Conservation (phyloP, 92 coral and sea anemone species). For the Umimayanthus chanpuru region DNA sequence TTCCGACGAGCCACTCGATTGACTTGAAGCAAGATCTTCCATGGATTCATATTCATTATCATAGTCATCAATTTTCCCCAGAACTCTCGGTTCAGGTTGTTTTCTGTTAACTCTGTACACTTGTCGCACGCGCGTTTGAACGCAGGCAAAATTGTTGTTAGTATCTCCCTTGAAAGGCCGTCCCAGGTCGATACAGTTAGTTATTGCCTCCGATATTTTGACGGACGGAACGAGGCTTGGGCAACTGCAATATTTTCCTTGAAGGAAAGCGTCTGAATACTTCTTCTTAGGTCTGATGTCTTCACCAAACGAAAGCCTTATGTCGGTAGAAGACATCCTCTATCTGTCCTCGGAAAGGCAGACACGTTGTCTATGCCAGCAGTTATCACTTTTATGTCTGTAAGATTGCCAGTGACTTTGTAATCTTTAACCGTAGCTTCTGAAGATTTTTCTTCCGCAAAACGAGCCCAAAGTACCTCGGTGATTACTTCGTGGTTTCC, state of each 20-base stretch:
- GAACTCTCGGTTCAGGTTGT: neutral
- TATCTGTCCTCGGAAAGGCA: neutral
- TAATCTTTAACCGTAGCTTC: too few relatives aligned
- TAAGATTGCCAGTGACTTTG: neutral
- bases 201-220: conserved; percentile 36
- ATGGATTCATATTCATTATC: conserved; percentile 29
- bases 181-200: conserved; percentile 33
- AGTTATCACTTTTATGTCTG: neutral
- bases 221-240: conserved; percentile 33
- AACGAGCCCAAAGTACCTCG: neutral
- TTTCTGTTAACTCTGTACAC: neutral
- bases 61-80: conserved; percentile 37
- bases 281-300: conserved; percentile 24
- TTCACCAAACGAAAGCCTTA: conserved; percentile 26
- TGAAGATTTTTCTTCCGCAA: neutral
- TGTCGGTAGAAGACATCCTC: conserved; percentile 21
- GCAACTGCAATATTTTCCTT: conserved; percentile 43
- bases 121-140: neutral
- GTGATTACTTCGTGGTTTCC: neutral
- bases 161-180: conserved; percentile 17
- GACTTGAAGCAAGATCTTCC: conserved; percentile 27
- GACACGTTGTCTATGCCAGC: neutral
- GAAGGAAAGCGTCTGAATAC: conserved; percentile 31
- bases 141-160: neutral
- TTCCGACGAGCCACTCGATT: conserved; percentile 11